These are phyloP conservation scores for Eristalis pertinax DNA, from an alignment of 2,888 invertebrate genomes.

Conservation along the genomic window DNA sequence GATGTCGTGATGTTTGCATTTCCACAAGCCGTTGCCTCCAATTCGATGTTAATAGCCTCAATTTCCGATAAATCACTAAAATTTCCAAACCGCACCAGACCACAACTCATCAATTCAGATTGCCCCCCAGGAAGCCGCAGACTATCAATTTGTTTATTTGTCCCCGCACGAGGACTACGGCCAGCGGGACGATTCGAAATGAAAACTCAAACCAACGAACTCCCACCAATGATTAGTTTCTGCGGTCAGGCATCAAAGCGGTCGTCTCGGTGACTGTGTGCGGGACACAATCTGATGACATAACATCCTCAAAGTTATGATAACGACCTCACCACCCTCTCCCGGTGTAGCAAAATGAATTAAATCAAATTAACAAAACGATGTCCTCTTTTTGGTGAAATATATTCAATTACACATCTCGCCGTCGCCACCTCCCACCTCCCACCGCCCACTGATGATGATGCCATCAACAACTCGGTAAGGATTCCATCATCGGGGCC, in stretches of 20 bases:
- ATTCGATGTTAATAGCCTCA: background rate
- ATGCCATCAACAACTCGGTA: conserved; percentile 26
- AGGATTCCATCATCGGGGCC: background rate
- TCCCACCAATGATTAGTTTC: conserved; percentile 50
- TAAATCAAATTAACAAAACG: conserved; percentile 56
- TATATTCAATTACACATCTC: conserved; percentile 31
- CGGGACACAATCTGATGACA: background rate
- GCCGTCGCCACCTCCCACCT: background rate
- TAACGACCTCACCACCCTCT: conserved; percentile 11
- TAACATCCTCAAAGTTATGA: conserved; percentile 18
- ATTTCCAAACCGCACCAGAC: conserved; percentile 1
- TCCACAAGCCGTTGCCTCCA: too few species aligned
- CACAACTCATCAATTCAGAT: conserved; percentile 30
- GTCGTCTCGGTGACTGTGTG: background rate
- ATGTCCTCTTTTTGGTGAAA: conserved; percentile 14
- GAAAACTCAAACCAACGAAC: background rate
- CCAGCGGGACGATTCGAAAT: conserved; percentile 6
- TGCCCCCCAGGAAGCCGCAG: conserved; percentile 23
- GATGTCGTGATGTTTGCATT: too few species aligned
- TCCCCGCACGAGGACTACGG: background rate
- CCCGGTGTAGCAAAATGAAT: conserved; percentile 12
- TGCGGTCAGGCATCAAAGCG: conserved; percentile 21
- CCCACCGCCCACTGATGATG: background rate
- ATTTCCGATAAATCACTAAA: background rate
- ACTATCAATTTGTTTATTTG: conserved; percentile 32